Evolutionary conservation across 2,113 vertebrate genomes (phyloP).

Genomic region (Nesogale talazaci): DNA sequence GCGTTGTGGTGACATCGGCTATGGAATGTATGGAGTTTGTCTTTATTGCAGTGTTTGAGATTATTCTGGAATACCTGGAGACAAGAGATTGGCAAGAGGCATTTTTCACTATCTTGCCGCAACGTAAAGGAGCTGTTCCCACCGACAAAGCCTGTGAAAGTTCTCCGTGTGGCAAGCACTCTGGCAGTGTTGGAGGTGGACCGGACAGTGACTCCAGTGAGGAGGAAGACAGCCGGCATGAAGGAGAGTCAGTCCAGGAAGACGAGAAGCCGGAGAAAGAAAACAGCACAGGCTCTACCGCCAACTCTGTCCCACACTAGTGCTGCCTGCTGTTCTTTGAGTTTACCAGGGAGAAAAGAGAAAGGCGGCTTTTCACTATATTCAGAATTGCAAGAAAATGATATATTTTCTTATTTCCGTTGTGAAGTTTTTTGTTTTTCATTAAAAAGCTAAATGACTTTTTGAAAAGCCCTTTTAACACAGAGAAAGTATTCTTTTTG

Average conservation of each 20-base stretch:
- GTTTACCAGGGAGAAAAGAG: background rate
- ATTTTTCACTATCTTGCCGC: conserved; percentile 95
- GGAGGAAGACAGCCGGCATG: conserved; percentile 3
- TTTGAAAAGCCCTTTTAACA: conserved; percentile 28
- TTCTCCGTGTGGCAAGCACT: conserved; percentile 43
- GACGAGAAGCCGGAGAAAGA: background rate
- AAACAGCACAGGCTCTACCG: background rate
- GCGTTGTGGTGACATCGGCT: background rate
- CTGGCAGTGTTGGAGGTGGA: conserved; percentile 37
- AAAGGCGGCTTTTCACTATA: background rate
- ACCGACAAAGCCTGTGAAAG: conserved; percentile 80
- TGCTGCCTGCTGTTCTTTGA: background rate
- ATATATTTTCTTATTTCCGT: conserved; percentile 24
- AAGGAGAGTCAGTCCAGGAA: background rate
- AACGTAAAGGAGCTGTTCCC: conserved; percentile 94
- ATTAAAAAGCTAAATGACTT: background rate
- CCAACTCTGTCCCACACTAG: background rate
- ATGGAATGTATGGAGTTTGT: conserved; percentile 51
- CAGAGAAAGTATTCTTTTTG: conserved; percentile 22
- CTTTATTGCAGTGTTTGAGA: conserved; percentile 95
- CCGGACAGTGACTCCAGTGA: conserved; percentile 75
- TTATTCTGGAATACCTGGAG: conserved; percentile 94
- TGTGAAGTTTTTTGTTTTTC: too few relatives aligned
- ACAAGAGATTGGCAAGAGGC: conserved; percentile 95
- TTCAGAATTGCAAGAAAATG: conserved; percentile 14